Percentiles rank a stretch among this genome's conserved stretches.
These are phyloP conservation scores for Hyposoter didymator DNA, from an alignment of 2,888 invertebrate species.

Conservation along the genomic window DNA sequence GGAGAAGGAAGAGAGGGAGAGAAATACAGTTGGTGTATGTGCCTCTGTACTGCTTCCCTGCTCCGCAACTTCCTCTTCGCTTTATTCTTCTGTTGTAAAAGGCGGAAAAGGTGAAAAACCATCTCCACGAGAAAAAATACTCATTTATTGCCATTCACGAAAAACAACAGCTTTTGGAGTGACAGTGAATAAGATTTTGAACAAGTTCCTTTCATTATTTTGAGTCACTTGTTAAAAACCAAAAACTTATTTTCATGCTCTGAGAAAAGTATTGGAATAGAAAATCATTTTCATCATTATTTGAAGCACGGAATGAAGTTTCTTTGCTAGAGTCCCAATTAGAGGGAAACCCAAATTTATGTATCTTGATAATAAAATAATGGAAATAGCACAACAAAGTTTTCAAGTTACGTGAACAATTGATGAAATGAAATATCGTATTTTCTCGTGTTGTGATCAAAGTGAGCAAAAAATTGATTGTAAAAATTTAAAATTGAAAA, in stretches of 20 bases:
- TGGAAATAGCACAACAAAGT: too few species aligned
- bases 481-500: neutral
- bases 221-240: neutral
- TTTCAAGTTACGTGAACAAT: neutral
- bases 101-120: neutral
- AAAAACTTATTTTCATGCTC: neutral
- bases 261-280: neutral
- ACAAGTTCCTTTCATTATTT: neutral
- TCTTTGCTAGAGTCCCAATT: neutral
- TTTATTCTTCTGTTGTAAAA: neutral
- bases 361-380: too few species aligned
- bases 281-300: neutral
- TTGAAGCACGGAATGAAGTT: neutral
- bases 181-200: neutral
- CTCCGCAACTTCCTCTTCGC: neutral
- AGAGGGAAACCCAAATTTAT: too few species aligned
- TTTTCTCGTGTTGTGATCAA: too few species aligned
- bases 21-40: neutral
- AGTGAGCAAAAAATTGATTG: neutral
- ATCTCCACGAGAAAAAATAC: neutral
- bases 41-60: neutral
- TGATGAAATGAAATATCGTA: too few species aligned
- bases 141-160: neutral
- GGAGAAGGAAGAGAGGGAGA: constrained; percentile 18
- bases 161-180: neutral